Evolutionary conservation across 2,888 invertebrate genomes (phyloP), one percentile per base, ranked within the genome.

Genomic region (Mesorhabditis belari): DNA sequence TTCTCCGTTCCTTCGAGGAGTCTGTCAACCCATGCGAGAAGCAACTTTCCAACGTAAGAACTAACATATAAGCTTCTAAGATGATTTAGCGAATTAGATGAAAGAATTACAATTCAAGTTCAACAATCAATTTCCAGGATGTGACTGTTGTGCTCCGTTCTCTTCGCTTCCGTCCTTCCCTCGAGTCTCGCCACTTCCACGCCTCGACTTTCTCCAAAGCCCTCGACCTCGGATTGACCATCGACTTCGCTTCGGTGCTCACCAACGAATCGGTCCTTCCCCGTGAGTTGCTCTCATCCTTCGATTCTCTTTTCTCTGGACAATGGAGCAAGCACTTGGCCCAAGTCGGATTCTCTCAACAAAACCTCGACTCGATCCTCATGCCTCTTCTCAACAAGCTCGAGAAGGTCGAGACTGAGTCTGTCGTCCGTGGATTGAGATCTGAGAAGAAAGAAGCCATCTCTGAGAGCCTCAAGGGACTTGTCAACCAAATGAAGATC

Each of bases 221-320:
- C 50, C 62, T 66, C 62, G 44, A 67, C 60, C 56, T 64, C 50
- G 70, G 70, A 61, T 50, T 62, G 23, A 57, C 67, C 61, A 60
- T 70, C 49, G 65, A 64, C 64, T 63, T 64, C 57, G 71, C 69
- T 49, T 58, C 69, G 51, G 59, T 77, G 64, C 68, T 73, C 70
- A 70, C 76, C 60, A 60, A 67, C 64, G 69, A 74, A 62, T 64
- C 70, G 54, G 60, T 71, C 49, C 66, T 76, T 26, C 74, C 74
- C 61, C 64, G 60, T 55, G 70, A 77, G 49, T 54, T 76, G 56
- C 59, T 65, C 56, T 67, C 70, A 59, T 64, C 67, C 52, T 27
- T 80, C 25, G 67, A 77, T 51, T 60, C 70, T 28, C 62, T 71
- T 28, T 55, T 73, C 67, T 66, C 67, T 60, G 77, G 76, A 58